Evolutionary conservation across 2,113 vertebrate species (phyloP), one percentile per base, ranked within the genome.

Genomic region (Saccopteryx bilineata): DNA sequence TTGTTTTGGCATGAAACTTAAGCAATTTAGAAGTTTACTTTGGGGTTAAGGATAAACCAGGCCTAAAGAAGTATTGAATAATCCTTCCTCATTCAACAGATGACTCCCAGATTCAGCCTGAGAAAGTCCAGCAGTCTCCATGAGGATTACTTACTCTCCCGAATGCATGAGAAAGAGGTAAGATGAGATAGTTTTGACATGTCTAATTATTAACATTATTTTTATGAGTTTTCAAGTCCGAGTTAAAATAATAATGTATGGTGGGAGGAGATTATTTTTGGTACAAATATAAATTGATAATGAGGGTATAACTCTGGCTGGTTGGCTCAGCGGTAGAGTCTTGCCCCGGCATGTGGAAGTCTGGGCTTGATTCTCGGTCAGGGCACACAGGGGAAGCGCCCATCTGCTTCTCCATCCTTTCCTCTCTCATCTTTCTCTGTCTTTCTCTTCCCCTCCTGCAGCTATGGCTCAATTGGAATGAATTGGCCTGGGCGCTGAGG

Each of bases 151-250:
- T 39, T 84, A 1, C 68, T 97, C 3, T 95, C 97, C 65, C 98
- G 75, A 71, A 94, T 97, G 28, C 98, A 98, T 14, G 98, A 98
- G 95, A 99, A 98, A 84, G 98, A 99, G 99, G 99, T 99, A 97
- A 80, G 98, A 58, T 8, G 31, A 23, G 93, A 2, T 78, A 9
- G 63, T 96, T 61, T 39, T 76, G 21, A 78, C 56, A 9, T 23
- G 39, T 33, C 14, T 9, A 4, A n/a, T 89, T 78, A 33, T 63
- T 61, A 80, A 24, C 8, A 71, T 15, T 21, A 24, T 46, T 93
- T 86, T 46, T 19, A 5, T 1, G 11, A 60, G 24, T 84, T 94
- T 88, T 58, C 31, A n/a, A 61, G 12, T 71, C 24, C 68, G 31
- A 23, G 8, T 26, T 46, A 54, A 52, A 71, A 56, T 65, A 65